Evolutionary conservation across 2,797 vertebrate genomes (phyloP).

Genomic region (Poliocrania exsul): DNA sequence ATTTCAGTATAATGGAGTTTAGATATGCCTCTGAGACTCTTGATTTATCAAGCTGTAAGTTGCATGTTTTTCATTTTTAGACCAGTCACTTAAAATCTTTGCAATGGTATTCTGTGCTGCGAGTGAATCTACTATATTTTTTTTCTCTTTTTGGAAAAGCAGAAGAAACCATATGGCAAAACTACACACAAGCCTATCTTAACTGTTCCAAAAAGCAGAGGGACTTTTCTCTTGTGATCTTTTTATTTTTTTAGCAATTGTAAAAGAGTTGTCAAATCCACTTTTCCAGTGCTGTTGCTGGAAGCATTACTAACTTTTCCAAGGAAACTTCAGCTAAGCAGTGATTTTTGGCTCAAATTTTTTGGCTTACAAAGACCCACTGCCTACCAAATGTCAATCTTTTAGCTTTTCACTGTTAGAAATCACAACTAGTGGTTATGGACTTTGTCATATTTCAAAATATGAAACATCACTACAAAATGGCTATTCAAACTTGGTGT

Average conservation of each 20-base stretch:
- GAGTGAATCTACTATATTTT: neutral
- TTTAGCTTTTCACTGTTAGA: neutral
- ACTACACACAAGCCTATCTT: neutral
- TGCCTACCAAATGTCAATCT: neutral
- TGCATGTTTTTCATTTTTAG: neutral
- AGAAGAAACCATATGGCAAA: slow-evolving; percentile 27
- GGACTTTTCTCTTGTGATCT: neutral
- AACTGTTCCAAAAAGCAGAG: neutral
- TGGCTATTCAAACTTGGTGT: neutral
- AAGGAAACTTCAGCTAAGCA: neutral
- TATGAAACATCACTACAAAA: neutral
- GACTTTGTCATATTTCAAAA: neutral
- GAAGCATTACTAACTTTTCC: neutral
- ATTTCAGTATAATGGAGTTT: neutral
- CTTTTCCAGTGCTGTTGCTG: neutral
- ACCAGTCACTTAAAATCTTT: neutral
- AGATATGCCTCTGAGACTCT: neutral
- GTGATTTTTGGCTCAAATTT: neutral
- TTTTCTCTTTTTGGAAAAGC: neutral
- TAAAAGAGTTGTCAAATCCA: neutral
- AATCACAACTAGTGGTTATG: neutral
- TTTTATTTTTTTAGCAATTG: neutral
- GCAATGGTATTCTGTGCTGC: neutral
- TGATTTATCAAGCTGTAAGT: slow-evolving; percentile 6
- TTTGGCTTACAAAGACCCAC: neutral